Evolutionary conservation across 2,113 vertebrate species (phyloP), one percentile per base, ranked within the genome.

Genomic region (Melanerpes formicivorus): DNA sequence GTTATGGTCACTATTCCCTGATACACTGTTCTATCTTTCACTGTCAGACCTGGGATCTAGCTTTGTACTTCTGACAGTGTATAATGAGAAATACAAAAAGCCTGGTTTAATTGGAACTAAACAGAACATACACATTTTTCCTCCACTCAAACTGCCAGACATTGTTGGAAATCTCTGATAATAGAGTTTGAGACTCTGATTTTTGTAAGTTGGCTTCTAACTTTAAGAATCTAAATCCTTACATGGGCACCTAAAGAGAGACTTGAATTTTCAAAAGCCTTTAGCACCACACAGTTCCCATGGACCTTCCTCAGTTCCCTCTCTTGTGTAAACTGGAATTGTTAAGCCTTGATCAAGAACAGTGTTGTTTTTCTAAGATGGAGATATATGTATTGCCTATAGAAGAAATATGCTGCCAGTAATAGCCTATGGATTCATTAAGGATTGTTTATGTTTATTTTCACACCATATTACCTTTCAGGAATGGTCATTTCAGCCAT

Each of bases 361-460:
- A 62, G 29, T 1, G 12, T 62, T 73, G 34, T 69, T 88, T 91
- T 69, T 76, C 77, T 55, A 5, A 75, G 62, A 26, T 75, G n/a
- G 77, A 90, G 88, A 81, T 70, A 63, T 84, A 63, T 88, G 73
- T 81, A 40, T 81, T 84, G 88, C 82, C 94, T 81, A 9, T n/a
- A 52, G 82, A 88, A 91, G 95, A 96, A 93, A 88, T 93, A 93
- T 27, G 82, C 37, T 72, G 59, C 87, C 79, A 56, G 77, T 70
- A 90, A 93, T 93, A 93, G 91, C 82, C 93, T 81, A 60, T 90
- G 87, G 87, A 84, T 93, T 93, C 93, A 95, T 95, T 95, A 95
- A 75, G 91, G 82, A 54, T 88, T 88, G 82, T 86, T 96, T 92
- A 93, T 86, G 87, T 84, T 95, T 91, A 91, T 95, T 93, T 94